Base-by-base conservation (phyloP, 2,113 vertebrate genomes). In the Anguilla japonica region DNA sequence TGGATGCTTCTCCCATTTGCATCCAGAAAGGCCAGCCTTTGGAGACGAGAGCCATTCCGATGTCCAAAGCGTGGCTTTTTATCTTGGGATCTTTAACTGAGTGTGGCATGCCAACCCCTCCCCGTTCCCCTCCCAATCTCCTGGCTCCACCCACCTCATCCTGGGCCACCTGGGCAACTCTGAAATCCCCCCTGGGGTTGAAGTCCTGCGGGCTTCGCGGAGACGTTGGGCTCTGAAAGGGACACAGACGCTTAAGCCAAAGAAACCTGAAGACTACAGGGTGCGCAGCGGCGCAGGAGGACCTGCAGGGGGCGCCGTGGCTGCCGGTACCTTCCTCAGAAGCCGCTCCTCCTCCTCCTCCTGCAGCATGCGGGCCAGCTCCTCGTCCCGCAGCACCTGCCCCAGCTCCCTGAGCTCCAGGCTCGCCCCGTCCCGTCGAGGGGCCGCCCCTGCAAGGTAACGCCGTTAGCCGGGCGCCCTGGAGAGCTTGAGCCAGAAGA, bases 91-190 rank as follows among this genome's bases (percentile, higher is more conserved):
- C 43, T 46, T 46, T 46, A 6, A 46, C 43, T 46, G 43, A 46
- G 34, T 34, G 43, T 46, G 43, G 43, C 9, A 46, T 2, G 1
- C 43, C 5, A 46, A 46, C 43, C 43, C 4, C 9, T 9, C 43
- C 43, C 43, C 34, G 34, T 14, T 13, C 60, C 60, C 60, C 2
- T 75, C 71, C 71, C n/a, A 88, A 15, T 46, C 46, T 22, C 46
- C n/a, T 8, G 50, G 81, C 6, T 14, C 1, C 9, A 50, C 14
- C 2, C 82, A 95, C 96, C 94, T 95, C 96, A 88, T 97, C 94
- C 86, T 95, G 95, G 0, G 96, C 93, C 34, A 94, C 96, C 87
- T 96, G 94, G 13, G 95, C 95, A 1, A 90, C 93, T 83, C 89
- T 89, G 90, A 94, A 96, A 88, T 96, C 94, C 57, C 92, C 91